Percentiles rank a stretch among this genome's conserved stretches.
These are phyloP conservation scores for Hafferia zeledoni DNA, from an alignment of 2,797 vertebrate species.

Conservation along the genomic window DNA sequence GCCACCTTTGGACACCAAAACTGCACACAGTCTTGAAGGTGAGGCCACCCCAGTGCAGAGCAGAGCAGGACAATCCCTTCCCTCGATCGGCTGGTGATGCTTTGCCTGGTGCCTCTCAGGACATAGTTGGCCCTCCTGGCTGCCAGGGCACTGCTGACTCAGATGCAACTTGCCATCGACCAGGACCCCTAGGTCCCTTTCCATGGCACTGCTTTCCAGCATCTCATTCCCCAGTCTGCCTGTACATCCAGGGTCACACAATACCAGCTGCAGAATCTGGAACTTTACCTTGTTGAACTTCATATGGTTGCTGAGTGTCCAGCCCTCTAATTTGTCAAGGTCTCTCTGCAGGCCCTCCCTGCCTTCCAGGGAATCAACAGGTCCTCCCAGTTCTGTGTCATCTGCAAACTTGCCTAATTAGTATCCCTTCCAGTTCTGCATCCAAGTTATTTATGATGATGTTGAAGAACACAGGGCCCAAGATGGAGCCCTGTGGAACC, in stretches of 20 bases:
- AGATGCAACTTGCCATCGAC: fast-evolving
- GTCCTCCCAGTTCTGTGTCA: no score
- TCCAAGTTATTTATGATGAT: no score
- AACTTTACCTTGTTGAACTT: no score
- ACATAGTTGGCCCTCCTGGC: background rate
- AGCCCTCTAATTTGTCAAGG: no score
- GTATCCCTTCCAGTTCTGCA: no score
- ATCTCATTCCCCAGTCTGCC: background rate
- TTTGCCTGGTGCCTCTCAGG: background rate
- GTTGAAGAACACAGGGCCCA: no score
- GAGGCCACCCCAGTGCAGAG: background rate
- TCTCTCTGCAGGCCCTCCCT: no score
- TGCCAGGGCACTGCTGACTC: background rate
- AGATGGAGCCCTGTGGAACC: no score
- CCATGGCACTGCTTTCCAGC: background rate
- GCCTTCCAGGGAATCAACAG: no score
- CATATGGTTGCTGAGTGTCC: no score
- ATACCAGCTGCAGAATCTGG: background rate
- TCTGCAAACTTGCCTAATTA: no score
- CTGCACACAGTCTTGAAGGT: background rate
- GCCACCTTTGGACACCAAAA: background rate
- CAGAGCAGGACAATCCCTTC: background rate
- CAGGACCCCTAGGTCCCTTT: background rate
- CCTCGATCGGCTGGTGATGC: fast-evolving
- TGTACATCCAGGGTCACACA: no score